Conservation (phyloP, 2,888 invertebrate genomes). For the Melanotus villosus region DNA sequence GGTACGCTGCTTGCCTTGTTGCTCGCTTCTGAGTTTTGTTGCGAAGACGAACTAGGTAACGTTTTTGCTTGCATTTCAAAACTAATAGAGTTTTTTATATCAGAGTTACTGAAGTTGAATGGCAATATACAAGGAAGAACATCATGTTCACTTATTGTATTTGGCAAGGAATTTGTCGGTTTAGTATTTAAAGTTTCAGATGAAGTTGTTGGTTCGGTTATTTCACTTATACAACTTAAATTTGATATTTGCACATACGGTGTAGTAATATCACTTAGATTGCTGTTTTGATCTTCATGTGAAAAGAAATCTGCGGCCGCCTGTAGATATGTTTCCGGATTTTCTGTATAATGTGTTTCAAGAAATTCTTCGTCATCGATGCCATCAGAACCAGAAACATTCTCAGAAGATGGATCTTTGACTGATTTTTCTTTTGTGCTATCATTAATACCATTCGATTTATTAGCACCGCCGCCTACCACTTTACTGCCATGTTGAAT, state of each 20-base stretch:
- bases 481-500: slow-evolving; percentile 8
- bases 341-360: too few species aligned
- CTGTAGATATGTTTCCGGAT: too few species aligned
- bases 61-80: background rate
- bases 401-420: background rate
- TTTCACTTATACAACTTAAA: slow-evolving; percentile 24
- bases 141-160: background rate
- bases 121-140: background rate
- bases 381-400: background rate
- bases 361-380: background rate
- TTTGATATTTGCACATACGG: background rate
- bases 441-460: background rate
- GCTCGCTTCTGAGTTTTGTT: background rate
- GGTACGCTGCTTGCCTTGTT: too few species aligned
- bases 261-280: background rate
- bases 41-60: background rate
- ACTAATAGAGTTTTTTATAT: background rate
- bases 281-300: too few species aligned
- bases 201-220: slow-evolving; percentile 26
- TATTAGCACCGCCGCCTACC: background rate
- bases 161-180: background rate
- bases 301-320: too few species aligned
- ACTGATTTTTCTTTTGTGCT: background rate
- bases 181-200: background rate
- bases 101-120: background rate